Evolutionary conservation across 1,140 invertebrate genomes (phyloP), one percentile per base, ranked within the genome.

Genomic region (Heliothis subflexa): DNA sequence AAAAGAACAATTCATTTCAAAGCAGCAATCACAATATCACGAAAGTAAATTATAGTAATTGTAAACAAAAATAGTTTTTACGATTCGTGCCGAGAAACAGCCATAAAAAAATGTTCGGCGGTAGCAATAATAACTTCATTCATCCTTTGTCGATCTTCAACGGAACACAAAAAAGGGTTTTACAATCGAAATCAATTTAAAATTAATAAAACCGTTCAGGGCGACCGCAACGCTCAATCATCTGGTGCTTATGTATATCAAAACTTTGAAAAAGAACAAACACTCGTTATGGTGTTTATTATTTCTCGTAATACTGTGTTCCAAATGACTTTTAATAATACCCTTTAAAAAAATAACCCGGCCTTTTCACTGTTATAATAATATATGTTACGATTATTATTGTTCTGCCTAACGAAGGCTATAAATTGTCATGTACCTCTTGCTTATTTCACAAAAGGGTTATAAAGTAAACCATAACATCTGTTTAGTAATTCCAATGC

Each of bases 291-390:
- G 64, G 61, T 82, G 78, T 82, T 78, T 80, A 80, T 82, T 80
- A 81, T 82, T 84, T 81, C 57, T 78, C 59, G 79, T 84, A 77
- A 84, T 81, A 57, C 52, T 66, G 45, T 78, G 55, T 79, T 81
- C 62, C 16, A 79, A 85, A 83, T 83, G 68, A 78, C 82, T 82
- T 87, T 83, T 84, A 85, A 87, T 85, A 83, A 85, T 82, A 85
- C 79, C 75, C 80, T 80, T 85, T 81, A 81, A 76, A 80, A 71
- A 28, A 61, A 74, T 74, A 54, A 80, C 16, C 75, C 85, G n/a
- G 72, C 81, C 82, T 55, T 80, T 84, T 85, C 57, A 82, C 82
- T 85, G 85, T 85, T 78, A 74, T 78, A 49, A 50, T 75, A 75
- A 62, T 75, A 62, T 62, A 50, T 62, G 72, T 75, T 55, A 54